These are phyloP conservation scores for Lophotis ruficrista DNA, from an alignment of 2,113 vertebrate species.

Conservation along the genomic window DNA sequence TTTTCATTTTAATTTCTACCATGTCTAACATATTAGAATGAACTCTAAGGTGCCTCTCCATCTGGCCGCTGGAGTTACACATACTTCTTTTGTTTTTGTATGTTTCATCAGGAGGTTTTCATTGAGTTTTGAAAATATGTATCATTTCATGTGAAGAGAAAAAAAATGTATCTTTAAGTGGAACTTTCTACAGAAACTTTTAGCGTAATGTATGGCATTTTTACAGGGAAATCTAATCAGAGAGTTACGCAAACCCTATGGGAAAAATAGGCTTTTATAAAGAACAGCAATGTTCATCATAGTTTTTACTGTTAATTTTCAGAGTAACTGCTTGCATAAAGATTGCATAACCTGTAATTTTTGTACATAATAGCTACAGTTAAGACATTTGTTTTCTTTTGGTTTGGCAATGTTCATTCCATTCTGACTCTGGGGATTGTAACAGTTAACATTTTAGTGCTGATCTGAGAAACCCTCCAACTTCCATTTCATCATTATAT, in stretches of 20 bases:
- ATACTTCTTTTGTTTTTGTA: not conserved
- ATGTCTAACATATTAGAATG: not conserved
- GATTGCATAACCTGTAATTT: conserved; percentile 57
- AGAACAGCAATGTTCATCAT: not conserved
- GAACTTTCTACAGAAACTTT: not conserved
- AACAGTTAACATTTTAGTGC: conserved; percentile 23
- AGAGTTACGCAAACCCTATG: not conserved
- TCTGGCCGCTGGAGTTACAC: not conserved
- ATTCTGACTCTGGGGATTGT: conserved; percentile 9
- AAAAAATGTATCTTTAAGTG: not conserved
- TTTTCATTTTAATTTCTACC: not conserved
- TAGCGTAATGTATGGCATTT: not conserved
- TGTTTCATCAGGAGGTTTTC: not conserved
- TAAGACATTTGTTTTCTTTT: conserved; percentile 41
- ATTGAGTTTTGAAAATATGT: not conserved
- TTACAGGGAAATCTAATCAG: not conserved
- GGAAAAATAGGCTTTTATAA: not conserved
- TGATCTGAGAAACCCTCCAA: not conserved
- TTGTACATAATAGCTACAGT: conserved; percentile 28
- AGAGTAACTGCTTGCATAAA: conserved; percentile 9
- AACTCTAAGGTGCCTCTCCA: not conserved
- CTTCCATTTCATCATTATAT: not conserved
- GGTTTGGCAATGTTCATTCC: conserved; percentile 19
- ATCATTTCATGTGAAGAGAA: not conserved
- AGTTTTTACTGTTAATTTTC: conserved; percentile 25